Base-by-base conservation (phyloP, 2,888 invertebrate genomes). In the Sceliomorpha sp. region DNA sequence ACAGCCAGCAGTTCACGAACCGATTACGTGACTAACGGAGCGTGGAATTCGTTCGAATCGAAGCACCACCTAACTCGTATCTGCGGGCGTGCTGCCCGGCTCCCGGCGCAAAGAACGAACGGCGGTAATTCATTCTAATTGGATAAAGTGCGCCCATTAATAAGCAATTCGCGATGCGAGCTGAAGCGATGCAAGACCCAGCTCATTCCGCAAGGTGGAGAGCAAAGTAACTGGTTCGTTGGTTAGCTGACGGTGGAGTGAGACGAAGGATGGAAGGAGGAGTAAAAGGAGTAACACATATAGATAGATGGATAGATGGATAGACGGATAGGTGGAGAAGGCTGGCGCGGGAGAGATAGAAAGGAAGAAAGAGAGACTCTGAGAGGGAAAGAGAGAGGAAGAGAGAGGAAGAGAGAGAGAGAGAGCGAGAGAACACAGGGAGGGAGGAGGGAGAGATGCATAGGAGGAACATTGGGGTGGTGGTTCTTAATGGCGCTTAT, bases 401-500 rank as follows among this genome's bases (percentile, higher is more conserved):
- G 56, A 45, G 59, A 31, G 51, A 50, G 37, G 32, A 50, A 12
- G 39, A 31, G 51, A 34, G 50, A 53, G 66, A 69, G 64, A 55
- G 70, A 53, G 69, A 53, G 72, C 59, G 70, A 75, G 72, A 74
- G 74, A 59, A 56, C 64, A 53, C 68, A 53, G 72, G 58, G 64
- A 71, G 58, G 72, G 74, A 50, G 13, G 39, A 31, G 51, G 37
- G 50, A 53, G 66, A 69, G 64, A 55, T 71, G 55, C 70, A 53
- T 73, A 62, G 70, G 76, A 73, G 75, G 74, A 59, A 56, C 64
- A 53, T 70, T 56, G 72, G 58, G 64, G 72, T 60, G 72, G 74
- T 72, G 79, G 80, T 79, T 85, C 87, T 84, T 86, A 86, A 87
- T 85, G 81, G 83, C 78, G 82, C 86, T 87, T 87, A 86, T 86